Evolutionary conservation across 2,888 invertebrate species (phyloP).

Genomic region (Pteria penguin): DNA sequence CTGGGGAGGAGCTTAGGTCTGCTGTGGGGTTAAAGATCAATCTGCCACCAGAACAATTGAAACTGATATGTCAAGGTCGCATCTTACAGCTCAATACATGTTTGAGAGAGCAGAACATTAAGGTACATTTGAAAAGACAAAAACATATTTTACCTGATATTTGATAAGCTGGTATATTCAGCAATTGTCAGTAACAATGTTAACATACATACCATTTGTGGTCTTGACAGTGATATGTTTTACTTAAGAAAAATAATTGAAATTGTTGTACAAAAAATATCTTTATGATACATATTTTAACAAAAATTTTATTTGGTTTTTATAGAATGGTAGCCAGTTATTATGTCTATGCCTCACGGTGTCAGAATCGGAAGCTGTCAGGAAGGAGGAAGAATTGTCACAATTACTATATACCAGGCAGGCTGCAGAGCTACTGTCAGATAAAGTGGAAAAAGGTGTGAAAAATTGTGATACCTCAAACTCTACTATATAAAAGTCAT

Average conservation of each 20-base stretch:
- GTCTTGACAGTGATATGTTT: too few species aligned
- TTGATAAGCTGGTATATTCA: too few species aligned
- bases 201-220: too few species aligned
- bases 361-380: conserved; percentile 64
- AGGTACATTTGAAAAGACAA: conserved; percentile 63
- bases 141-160: too few species aligned
- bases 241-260: too few species aligned
- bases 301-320: too few species aligned
- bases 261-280: neutral
- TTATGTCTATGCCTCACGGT: conserved; percentile 71
- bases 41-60: conserved; percentile 56
- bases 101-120: conserved; percentile 70
- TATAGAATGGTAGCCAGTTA: conserved; percentile 74
- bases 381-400: conserved; percentile 60
- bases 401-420: conserved; percentile 69
- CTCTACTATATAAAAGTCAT: neutral
- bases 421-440: conserved; percentile 78
- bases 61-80: conserved; percentile 74
- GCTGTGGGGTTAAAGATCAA: conserved; percentile 53
- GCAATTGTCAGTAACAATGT: too few species aligned
- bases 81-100: conserved; percentile 66
- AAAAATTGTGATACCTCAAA: neutral
- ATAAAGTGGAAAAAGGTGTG: conserved; percentile 66
- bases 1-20: conserved; percentile 64
- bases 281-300: neutral